These are phyloP conservation scores for Xiphophorus couchianus DNA, from an alignment of 2,113 vertebrate species.

Conservation along the genomic window DNA sequence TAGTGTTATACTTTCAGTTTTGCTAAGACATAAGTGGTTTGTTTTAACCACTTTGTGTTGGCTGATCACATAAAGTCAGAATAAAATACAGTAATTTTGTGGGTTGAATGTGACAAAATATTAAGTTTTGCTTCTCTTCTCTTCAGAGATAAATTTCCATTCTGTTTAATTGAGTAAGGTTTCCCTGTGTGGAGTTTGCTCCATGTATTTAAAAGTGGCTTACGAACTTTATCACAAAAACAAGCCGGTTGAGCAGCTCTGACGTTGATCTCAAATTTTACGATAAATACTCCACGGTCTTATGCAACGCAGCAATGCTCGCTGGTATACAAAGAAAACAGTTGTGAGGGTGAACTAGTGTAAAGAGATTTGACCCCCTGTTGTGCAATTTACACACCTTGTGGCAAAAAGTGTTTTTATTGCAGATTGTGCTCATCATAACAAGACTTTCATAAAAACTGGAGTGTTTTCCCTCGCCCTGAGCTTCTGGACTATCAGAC, in stretches of 20 bases:
- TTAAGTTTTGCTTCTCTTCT: too few species aligned
- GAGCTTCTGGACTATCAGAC: background rate
- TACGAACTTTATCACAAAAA: background rate
- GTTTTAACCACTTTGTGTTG: too few species aligned
- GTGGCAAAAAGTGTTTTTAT: constrained; percentile 15
- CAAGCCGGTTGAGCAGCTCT: constrained; percentile 15
- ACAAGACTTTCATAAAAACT: constrained; percentile 8
- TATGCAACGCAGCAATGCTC: constrained; percentile 43
- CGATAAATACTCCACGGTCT: constrained; percentile 33
- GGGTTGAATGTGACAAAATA: background rate
- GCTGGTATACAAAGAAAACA: constrained; percentile 39
- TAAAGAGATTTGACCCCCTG: constrained; percentile 50
- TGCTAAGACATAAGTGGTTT: too few species aligned
- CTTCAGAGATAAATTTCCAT: background rate
- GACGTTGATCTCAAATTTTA: constrained; percentile 23
- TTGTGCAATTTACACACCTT: constrained; percentile 57
- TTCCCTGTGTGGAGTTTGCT: background rate
- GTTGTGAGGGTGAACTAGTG: constrained; percentile 44
- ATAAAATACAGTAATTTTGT: background rate
- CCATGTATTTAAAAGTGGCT: background rate
- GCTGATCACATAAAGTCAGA: too few species aligned
- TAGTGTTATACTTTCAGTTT: too few species aligned
- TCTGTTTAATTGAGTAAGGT: background rate
- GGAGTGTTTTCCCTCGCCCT: background rate
- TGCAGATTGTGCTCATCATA: constrained; percentile 33